phyloP scores from a whole-genome alignment of 2,797 vertebrate genomes.

The Staurois parvus region DNA sequence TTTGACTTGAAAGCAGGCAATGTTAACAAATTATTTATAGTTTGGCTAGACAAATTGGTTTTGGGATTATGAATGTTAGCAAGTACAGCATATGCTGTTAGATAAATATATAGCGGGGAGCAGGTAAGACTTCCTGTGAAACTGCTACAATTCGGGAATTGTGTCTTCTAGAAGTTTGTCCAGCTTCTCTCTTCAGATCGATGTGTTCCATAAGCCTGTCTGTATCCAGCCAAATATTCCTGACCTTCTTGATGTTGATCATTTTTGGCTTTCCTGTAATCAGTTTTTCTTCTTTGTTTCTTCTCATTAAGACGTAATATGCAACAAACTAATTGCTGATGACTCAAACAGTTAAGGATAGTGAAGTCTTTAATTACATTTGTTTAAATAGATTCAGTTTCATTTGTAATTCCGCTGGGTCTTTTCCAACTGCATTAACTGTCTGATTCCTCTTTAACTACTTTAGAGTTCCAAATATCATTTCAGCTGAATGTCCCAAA shows the following conservation, averaged over 20 bases:
- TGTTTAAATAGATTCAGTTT: conserved; percentile 44
- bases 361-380: conserved; percentile 47
- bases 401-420: conserved; percentile 29
- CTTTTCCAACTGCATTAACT: not conserved
- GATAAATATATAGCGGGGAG: too few relatives aligned
- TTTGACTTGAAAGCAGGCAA: too few relatives aligned
- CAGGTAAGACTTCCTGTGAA: not conserved
- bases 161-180: not conserved
- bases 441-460: conserved; percentile 5
- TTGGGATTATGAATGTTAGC: too few relatives aligned
- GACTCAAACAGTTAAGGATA: conserved; percentile 54
- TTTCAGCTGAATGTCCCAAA: not conserved
- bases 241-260: conserved; percentile 38
- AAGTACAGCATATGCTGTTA: too few relatives aligned
- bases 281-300: conserved; percentile 34
- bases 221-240: not conserved
- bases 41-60: too few relatives aligned
- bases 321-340: conserved; percentile 50
- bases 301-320: conserved; percentile 52
- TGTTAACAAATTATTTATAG: too few relatives aligned
- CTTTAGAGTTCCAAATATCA: not conserved
- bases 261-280: conserved; percentile 48
- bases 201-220: not conserved
- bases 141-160: not conserved
- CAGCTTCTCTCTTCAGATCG: not conserved